Conservation (phyloP, 2,797 vertebrate genomes). For the Microctenopoma stevenorrisi region DNA sequence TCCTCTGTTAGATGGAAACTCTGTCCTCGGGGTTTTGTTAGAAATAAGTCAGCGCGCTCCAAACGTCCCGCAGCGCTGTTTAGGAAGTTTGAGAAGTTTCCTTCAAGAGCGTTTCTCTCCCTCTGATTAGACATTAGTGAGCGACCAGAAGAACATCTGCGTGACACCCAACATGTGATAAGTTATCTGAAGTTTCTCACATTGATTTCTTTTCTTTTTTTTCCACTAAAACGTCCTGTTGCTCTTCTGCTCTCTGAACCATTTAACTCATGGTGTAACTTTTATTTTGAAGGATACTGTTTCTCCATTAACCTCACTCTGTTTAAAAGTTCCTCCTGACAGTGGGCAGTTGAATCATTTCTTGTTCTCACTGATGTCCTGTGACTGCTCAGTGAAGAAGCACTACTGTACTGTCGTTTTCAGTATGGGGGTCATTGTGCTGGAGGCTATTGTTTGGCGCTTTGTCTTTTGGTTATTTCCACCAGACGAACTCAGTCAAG, state of each 20-base stretch:
- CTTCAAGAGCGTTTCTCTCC: neutral
- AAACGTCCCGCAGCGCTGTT: neutral
- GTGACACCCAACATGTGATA: neutral
- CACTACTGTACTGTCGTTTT: neutral
- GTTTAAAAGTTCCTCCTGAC: too few relatives aligned
- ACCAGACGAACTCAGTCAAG: conserved; percentile 56
- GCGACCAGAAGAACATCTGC: neutral
- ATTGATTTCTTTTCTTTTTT: neutral
- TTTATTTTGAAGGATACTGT: neutral
- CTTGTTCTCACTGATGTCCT: neutral
- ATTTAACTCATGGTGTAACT: neutral
- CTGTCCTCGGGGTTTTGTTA: neutral
- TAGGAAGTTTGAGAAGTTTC: neutral
- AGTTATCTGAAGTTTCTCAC: neutral
- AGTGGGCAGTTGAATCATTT: too few relatives aligned
- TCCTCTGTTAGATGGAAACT: neutral
- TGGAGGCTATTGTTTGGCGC: conserved; percentile 55
- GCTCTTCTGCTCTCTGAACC: neutral
- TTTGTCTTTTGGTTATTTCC: conserved; percentile 45
- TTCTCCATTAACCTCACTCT: neutral
- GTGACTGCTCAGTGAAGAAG: neutral
- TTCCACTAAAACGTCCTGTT: neutral
- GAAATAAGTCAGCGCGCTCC: conserved; percentile 5
- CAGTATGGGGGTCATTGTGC: conserved; percentile 15
- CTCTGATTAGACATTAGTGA: neutral